A percentile compares a stretch with the other conserved stretches of the same genome.
Conservation (phyloP, 2,113 vertebrate genomes). For the Gallinago media region DNA sequence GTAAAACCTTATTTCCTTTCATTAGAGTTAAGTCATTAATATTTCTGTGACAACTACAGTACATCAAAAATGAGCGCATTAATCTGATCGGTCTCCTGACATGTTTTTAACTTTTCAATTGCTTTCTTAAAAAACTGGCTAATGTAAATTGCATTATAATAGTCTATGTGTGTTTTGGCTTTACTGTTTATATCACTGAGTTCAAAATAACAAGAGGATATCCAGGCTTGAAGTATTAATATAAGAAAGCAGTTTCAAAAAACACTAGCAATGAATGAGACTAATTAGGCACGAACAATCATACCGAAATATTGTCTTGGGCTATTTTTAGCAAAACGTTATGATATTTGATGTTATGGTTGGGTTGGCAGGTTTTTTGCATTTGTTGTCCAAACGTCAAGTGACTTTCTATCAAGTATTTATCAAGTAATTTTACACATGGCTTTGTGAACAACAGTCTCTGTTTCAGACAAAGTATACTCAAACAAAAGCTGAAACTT, state of each 20-base stretch:
- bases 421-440: background rate
- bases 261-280: background rate
- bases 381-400: background rate
- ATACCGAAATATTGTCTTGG: background rate
- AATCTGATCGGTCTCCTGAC: conserved; percentile 33
- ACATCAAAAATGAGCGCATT: conserved; percentile 37
- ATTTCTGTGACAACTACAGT: conserved; percentile 53
- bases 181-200: background rate
- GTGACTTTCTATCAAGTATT: background rate
- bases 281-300: conserved; percentile 24
- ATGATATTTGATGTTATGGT: background rate
- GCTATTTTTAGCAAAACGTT: background rate
- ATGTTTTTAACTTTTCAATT: conserved; percentile 25
- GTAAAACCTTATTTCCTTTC: conserved; percentile 62
- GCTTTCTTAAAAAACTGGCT: background rate
- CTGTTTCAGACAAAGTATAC: background rate
- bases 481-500: background rate
- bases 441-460: background rate
- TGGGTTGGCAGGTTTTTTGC: background rate
- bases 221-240: conserved; percentile 10
- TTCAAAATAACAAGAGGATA: background rate
- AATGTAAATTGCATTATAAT: background rate
- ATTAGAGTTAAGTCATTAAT: conserved; percentile 55
- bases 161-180: background rate
- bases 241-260: conserved; percentile 12